Conservation (phyloP, 2,888 invertebrate genomes). For the Cybosia mesomella region DNA sequence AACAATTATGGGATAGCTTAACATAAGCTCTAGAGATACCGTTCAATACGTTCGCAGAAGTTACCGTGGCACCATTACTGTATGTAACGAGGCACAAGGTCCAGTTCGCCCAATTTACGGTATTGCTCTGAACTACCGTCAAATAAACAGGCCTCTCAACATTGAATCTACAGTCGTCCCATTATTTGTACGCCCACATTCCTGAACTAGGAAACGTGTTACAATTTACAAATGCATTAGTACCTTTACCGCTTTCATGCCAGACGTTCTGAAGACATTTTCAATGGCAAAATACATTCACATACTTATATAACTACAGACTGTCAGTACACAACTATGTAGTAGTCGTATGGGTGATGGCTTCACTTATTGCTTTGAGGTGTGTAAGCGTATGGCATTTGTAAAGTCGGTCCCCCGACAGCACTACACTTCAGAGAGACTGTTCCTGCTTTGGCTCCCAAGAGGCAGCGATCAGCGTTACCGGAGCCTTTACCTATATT, state of each 20-base stretch:
- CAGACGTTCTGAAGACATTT: slow-evolving; percentile 33
- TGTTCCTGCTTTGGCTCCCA: slow-evolving; percentile 39
- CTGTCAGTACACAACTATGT: slow-evolving; percentile 27
- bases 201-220: slow-evolving; percentile 47
- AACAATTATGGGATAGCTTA: background rate
- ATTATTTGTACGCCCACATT: slow-evolving; percentile 55
- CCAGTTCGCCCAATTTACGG: slow-evolving; percentile 58
- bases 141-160: slow-evolving; percentile 49
- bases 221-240: slow-evolving; percentile 46
- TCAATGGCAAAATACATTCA: slow-evolving; percentile 40
- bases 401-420: slow-evolving; percentile 45
- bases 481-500: slow-evolving; percentile 45
- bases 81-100: slow-evolving; percentile 49
- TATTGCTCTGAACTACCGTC: slow-evolving; percentile 51
- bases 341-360: slow-evolving; percentile 41
- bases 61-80: slow-evolving; percentile 54
- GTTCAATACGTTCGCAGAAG: slow-evolving; percentile 43
- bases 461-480: slow-evolving; percentile 42
- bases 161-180: slow-evolving; percentile 41
- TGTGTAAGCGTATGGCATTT: slow-evolving; percentile 49
- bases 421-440: slow-evolving; percentile 41
- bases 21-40: slow-evolving; percentile 28
- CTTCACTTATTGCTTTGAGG: slow-evolving; percentile 48
- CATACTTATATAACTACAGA: slow-evolving; percentile 30
- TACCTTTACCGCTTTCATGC: slow-evolving; percentile 42